Conservation (phyloP, 2,888 invertebrate species). For the Sinopyrophorus schimmeli region DNA sequence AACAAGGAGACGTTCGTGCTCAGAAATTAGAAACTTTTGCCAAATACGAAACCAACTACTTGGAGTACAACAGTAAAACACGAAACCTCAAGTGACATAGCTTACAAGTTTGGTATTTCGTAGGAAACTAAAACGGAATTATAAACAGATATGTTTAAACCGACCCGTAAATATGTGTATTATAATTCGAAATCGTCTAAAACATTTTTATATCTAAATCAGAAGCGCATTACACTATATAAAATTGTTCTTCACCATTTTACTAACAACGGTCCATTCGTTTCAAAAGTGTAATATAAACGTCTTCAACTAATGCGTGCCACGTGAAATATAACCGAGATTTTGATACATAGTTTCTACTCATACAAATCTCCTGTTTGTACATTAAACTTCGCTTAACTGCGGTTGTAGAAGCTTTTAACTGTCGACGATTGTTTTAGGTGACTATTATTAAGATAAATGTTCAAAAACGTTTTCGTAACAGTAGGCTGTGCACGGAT, state of each 20-base stretch:
- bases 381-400: conserved; percentile 20
- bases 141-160: conserved; percentile 17
- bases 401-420: conserved; percentile 11
- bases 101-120: conserved; percentile 3
- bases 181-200: too few relatives aligned
- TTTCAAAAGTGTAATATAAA: conserved; percentile 29
- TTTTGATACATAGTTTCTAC: conserved; percentile 25
- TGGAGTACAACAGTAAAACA: conserved; percentile 16
- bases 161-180: conserved; percentile 14
- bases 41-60: conserved; percentile 9
- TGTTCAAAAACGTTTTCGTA: background rate
- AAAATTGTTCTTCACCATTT: conserved; percentile 28
- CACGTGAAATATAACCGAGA: conserved; percentile 29
- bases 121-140: conserved; percentile 8
- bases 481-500: background rate
- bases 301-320: conserved; percentile 29
- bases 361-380: conserved; percentile 27
- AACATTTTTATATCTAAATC: too few relatives aligned
- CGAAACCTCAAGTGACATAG: conserved; percentile 8
- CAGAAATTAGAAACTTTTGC: conserved; percentile 9
- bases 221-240: conserved; percentile 27
- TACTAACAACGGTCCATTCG: conserved; percentile 25
- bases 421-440: conserved; percentile 16
- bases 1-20: conserved; percentile 9
- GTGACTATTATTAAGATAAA: conserved; percentile 15